Conservation (phyloP, 92 coral and sea anemone genomes). For the Epizoanthus illoricatus region DNA sequence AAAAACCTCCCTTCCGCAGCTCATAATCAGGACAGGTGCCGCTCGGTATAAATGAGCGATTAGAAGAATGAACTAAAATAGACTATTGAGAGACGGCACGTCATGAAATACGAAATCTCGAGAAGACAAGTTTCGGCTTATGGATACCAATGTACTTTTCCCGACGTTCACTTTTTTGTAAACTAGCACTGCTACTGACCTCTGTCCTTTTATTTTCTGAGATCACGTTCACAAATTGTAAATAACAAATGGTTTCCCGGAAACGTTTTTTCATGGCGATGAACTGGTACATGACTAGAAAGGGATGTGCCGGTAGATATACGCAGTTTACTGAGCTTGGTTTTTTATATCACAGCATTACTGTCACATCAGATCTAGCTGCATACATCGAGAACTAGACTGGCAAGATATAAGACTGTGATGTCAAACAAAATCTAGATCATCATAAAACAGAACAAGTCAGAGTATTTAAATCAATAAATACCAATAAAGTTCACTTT, state of each 20-base stretch:
- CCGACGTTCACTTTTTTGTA: too few species aligned
- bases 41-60: background rate
- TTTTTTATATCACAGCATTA: too few species aligned
- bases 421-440: too few species aligned
- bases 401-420: background rate
- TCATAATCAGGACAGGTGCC: conserved; percentile 27
- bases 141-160: background rate
- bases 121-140: background rate
- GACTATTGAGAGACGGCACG: background rate
- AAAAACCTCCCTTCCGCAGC: conserved; percentile 3
- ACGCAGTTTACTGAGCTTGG: too few species aligned
- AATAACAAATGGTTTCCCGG: too few species aligned
- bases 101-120: background rate
- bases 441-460: background rate
- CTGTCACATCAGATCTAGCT: background rate
- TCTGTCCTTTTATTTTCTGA: too few species aligned
- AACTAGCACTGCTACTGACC: too few species aligned
- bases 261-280: too few species aligned
- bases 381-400: background rate
- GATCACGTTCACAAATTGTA: too few species aligned
- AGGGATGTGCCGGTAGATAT: too few species aligned
- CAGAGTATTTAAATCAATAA: background rate
- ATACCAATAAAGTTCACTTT: background rate
- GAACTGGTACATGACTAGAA: too few species aligned
- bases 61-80: conserved; percentile 4